These are phyloP conservation scores for Dendroctonus valens DNA, from an alignment of 1,140 invertebrate species.

Conservation along the genomic window DNA sequence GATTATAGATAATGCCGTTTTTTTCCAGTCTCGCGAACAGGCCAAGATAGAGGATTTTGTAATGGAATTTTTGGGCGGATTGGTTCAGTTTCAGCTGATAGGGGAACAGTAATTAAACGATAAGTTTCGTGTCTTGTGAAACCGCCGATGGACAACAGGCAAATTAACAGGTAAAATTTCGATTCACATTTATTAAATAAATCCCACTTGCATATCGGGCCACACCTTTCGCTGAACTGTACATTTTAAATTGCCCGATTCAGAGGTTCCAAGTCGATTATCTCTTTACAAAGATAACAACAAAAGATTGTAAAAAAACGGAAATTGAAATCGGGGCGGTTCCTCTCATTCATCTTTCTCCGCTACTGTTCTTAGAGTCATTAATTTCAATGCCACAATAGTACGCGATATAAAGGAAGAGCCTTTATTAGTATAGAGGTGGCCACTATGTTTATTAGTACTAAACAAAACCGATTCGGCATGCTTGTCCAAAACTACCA, in stretches of 20 bases:
- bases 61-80: neutral
- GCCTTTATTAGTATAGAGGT: slow-evolving; percentile 15
- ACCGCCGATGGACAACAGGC: neutral
- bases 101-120: neutral
- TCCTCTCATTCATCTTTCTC: slow-evolving; percentile 8
- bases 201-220: no score
- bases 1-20: no score
- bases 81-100: neutral
- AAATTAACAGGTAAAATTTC: neutral
- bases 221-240: no score
- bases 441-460: slow-evolving; percentile 14
- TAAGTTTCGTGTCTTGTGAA: neutral
- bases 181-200: no score
- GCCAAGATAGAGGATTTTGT: neutral
- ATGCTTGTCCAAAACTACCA: slow-evolving; percentile 16
- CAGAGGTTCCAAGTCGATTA: no score
- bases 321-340: slow-evolving; percentile 3
- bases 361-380: slow-evolving; percentile 15
- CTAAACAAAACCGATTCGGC: slow-evolving; percentile 19
- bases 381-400: slow-evolving; percentile 19
- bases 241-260: no score
- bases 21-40: no score
- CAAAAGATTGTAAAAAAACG: slow-evolving; percentile 3
- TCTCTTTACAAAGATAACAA: no score
- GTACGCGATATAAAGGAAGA: slow-evolving; percentile 4